These are phyloP conservation scores for Oscheius sp. DNA, from an alignment of 2,888 invertebrate species.

Conservation along the genomic window DNA sequence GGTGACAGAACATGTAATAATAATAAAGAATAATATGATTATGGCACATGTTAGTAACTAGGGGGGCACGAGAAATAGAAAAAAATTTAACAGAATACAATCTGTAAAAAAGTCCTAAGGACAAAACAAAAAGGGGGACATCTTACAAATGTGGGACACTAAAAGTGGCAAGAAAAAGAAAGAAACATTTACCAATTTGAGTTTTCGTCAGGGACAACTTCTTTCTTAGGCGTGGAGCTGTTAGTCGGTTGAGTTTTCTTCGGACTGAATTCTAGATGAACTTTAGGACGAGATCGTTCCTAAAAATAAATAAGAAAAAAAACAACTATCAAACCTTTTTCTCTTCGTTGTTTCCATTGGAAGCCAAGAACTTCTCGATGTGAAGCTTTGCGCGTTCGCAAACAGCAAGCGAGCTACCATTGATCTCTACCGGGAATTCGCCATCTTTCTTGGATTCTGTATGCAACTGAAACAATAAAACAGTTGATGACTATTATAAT, in stretches of 20 bases:
- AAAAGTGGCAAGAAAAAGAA: no score
- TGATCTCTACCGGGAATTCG: slow-evolving; percentile 45
- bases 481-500: neutral
- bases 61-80: no score
- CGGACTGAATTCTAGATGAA: slow-evolving; percentile 36
- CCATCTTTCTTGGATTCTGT: slow-evolving; percentile 48
- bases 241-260: slow-evolving; percentile 7
- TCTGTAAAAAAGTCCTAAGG: no score
- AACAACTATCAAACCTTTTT: slow-evolving; percentile 9
- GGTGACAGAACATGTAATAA: no score
- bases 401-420: slow-evolving; percentile 26
- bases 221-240: slow-evolving; percentile 2
- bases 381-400: slow-evolving; percentile 40
- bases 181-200: neutral
- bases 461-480: slow-evolving; percentile 35
- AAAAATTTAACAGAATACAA: no score
- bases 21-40: no score
- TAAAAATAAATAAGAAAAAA: no score
- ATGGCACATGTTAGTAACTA: no score
- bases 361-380: slow-evolving; percentile 39
- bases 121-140: no score
- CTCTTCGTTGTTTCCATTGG: neutral
- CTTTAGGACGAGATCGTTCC: slow-evolving; percentile 31
- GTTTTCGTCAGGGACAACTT: neutral
- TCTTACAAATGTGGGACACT: no score